These are phyloP conservation scores for Penaeus japonicus DNA, from an alignment of 1,140 invertebrate genomes.

Conservation along the genomic window DNA sequence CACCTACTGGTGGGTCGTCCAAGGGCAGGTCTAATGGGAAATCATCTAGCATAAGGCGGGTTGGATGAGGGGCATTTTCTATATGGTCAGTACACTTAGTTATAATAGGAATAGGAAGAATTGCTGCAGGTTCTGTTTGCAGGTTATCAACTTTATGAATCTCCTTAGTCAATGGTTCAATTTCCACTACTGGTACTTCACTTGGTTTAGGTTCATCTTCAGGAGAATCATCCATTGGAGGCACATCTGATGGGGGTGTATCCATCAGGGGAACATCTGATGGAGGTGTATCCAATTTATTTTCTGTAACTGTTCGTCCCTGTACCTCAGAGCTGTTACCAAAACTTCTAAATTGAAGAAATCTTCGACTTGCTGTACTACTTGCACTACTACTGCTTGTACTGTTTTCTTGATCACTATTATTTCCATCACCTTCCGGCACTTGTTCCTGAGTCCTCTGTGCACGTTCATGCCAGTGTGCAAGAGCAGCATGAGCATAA, in stretches of 20 bases:
- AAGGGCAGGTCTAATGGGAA: not conserved
- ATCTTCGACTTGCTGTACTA: constrained; percentile 44
- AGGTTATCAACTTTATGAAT: too few relatives aligned
- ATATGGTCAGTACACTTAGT: not conserved
- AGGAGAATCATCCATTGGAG: constrained; percentile 18
- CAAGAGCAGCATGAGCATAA: constrained; percentile 54
- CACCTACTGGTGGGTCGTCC: constrained; percentile 29
- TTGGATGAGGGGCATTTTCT: not conserved
- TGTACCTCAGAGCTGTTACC: constrained; percentile 11
- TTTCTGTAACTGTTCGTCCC: constrained; percentile 17
- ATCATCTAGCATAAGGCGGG: constrained; percentile 26
- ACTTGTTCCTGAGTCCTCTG: constrained; percentile 43
- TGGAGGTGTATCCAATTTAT: constrained; percentile 40
- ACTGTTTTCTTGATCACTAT: constrained; percentile 51
- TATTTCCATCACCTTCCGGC: constrained; percentile 27
- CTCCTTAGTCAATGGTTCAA: too few relatives aligned
- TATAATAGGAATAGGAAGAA: not conserved
- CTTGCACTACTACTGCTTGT: constrained; percentile 50
- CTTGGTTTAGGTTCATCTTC: too few relatives aligned
- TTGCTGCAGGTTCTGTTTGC: not conserved
- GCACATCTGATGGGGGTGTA: constrained; percentile 43
- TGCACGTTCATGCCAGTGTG: constrained; percentile 51
- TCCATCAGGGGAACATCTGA: constrained; percentile 43
- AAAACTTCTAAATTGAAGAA: constrained; percentile 35
- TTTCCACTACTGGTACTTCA: too few relatives aligned